A percentile compares a stretch with the other conserved stretches of the same genome.
Conservation (phyloP, 1,140 invertebrate species). For the Dufourea novaeangliae region DNA sequence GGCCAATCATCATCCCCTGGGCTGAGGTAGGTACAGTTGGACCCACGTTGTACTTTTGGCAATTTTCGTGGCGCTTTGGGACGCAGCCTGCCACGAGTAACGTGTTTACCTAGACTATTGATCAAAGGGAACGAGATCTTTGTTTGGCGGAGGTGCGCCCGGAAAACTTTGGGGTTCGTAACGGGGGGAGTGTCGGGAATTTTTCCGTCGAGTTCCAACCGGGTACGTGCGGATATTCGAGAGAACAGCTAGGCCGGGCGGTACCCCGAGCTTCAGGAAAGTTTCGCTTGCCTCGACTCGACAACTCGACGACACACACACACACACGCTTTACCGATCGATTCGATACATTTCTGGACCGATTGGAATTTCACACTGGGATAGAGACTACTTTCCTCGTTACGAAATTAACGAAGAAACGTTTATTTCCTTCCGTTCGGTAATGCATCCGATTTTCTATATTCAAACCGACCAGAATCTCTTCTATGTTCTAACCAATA, state of each 20-base stretch:
- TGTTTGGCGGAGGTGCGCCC: constrained; percentile 29
- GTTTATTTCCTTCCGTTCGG: no score
- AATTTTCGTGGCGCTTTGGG: constrained; percentile 33
- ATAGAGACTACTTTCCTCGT: no score
- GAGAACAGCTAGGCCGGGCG: not conserved
- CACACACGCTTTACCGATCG: not conserved
- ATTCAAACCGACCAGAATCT: no score
- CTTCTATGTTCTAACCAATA: no score
- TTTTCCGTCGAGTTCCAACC: constrained; percentile 29
- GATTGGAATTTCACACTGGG: constrained; percentile 1
- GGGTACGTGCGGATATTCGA: constrained; percentile 24
- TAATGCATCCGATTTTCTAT: no score
- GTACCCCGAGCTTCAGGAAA: constrained; percentile 35
- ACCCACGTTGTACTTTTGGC: constrained; percentile 42
- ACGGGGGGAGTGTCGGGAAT: constrained; percentile 4
- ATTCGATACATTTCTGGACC: constrained; percentile 13
- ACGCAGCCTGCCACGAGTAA: constrained; percentile 30
- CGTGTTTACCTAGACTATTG: constrained; percentile 52
- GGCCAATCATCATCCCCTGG: constrained; percentile 16
- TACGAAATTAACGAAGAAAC: not conserved
- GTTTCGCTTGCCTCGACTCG: constrained; percentile 29
- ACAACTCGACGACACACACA: constrained; percentile 25
- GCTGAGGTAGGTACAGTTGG: constrained; percentile 7
- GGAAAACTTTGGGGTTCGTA: constrained; percentile 32
- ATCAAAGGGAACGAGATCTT: constrained; percentile 45